Percentiles rank a stretch among this genome's conserved stretches.
These are phyloP conservation scores for Pantherophis vulpinus DNA, from an alignment of 2,797 vertebrate species.

Conservation along the genomic window DNA sequence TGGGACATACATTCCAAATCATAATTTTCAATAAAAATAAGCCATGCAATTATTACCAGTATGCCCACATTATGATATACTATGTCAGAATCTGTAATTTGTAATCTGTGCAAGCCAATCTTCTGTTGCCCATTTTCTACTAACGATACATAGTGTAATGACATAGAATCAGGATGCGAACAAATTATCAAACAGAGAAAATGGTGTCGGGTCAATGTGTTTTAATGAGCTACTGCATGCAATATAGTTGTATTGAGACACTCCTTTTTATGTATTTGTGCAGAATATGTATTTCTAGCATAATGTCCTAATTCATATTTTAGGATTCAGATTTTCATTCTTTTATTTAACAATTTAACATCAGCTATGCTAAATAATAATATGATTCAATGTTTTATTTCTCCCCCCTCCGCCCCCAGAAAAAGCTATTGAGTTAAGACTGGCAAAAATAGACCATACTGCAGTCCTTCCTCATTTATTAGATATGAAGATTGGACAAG, in stretches of 20 bases:
- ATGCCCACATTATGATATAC: not conserved
- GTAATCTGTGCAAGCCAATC: not conserved
- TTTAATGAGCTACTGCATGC: not conserved
- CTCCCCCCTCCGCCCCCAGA: slow-evolving; percentile 70
- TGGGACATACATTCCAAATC: not conserved
- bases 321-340: not conserved
- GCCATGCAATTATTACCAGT: not conserved
- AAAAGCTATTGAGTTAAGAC: slow-evolving; percentile 91
- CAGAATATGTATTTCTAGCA: not conserved
- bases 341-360: not conserved
- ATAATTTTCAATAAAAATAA: not conserved
- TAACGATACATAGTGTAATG: not conserved
- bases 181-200: not conserved
- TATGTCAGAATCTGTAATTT: not conserved
- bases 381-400: slow-evolving; percentile 9
- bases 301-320: not conserved
- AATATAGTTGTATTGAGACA: not conserved
- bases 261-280: not conserved
- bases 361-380: not conserved
- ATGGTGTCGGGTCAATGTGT: not conserved
- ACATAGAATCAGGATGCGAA: not conserved
- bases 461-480: slow-evolving; percentile 95
- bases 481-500: slow-evolving; percentile 99
- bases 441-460: slow-evolving; percentile 96
- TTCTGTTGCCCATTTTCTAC: not conserved